phyloP scores from a whole-genome alignment of 2,797 vertebrate genomes.

The Rhinichthys osculus region DNA sequence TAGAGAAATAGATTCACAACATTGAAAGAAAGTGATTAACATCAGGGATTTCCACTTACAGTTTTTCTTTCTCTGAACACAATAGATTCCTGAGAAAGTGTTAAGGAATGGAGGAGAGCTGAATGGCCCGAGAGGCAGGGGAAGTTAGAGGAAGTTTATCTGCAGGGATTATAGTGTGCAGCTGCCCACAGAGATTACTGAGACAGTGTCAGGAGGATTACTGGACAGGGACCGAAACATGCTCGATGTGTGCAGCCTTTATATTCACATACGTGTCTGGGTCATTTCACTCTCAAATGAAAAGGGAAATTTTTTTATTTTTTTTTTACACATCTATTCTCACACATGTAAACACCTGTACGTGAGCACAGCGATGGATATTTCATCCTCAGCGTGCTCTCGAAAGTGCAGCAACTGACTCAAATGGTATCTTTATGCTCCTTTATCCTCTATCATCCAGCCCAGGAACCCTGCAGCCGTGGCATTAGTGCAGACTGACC shows the following conservation, averaged over 20 bases:
- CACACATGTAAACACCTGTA: not conserved
- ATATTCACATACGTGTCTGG: not conserved
- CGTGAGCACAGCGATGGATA: conserved; percentile 2
- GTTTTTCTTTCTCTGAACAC: conserved; percentile 32
- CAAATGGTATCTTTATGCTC: conserved; percentile 38
- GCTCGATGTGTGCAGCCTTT: conserved; percentile 2
- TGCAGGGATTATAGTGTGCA: conserved; percentile 56
- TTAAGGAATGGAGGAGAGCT: conserved; percentile 12
- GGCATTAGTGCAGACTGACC: conserved; percentile 19
- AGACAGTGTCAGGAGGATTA: conserved; percentile 56
- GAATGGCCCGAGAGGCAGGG: not conserved
- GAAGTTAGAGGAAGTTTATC: conserved; percentile 59
- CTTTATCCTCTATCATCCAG: conserved; percentile 32
- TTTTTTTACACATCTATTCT: not conserved
- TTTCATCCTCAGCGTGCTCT: conserved; percentile 36
- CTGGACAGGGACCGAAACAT: conserved; percentile 40
- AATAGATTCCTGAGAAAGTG: conserved; percentile 16
- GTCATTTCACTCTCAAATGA: not conserved
- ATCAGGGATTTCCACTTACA: conserved; percentile 44
- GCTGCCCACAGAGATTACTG: conserved; percentile 56
- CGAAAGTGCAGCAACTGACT: conserved; percentile 41
- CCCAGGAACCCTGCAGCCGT: conserved; percentile 22
- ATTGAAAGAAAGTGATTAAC: conserved; percentile 49
- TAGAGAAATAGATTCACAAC: conserved; percentile 41
- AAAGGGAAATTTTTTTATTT: not conserved